Evolutionary conservation across 1,140 invertebrate genomes (phyloP), one percentile per base, ranked within the genome.

Genomic region (Ectropis grisescens): DNA sequence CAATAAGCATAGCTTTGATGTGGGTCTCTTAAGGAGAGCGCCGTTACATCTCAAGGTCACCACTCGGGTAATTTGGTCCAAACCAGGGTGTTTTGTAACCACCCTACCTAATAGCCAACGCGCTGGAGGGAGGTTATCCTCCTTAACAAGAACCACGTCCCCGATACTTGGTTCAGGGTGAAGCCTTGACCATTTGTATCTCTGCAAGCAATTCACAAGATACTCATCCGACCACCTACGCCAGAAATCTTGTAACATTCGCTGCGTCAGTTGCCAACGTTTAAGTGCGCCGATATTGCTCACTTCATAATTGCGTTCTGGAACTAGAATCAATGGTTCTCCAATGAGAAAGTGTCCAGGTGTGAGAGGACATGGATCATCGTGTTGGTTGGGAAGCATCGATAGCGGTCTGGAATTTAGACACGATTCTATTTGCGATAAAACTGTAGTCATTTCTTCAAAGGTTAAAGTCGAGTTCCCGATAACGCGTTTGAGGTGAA

Each of bases 321-420:
- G 38, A 10, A 50, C 7, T 4, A 35, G 13, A 2, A 33, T 45
- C n/a, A 58, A 25, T 1, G 61, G 48, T 15, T 43, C 33, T 5
- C 68, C 65, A 12, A 64, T 53, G 1, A 72, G 31, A 26, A 72
- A 72, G 43, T 72, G 65, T 5, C 45, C 55, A 6, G 67, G 59
- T 13, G 57, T 58, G 2, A 64, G 25, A 11, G 39, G 39, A 4
- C 5, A n/a, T 9, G 11, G 19, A 23, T 29, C 34, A 7, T 26
- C 6, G 4, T 6, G 24, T 6, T 26, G 4, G 4, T 4, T 26
- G 4, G 10, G 10, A 26, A 10, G 24, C 6, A 6, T 26, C 24
- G 10, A n/a, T 26, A 10, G 24, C 6, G 32, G 23, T 1, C 30
- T 3, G 2, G 32, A 33, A 9, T 33, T 33, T 2, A 33, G 8